phyloP scores from a whole-genome alignment of 2,797 vertebrate species.

The Sciurus vulgaris region DNA sequence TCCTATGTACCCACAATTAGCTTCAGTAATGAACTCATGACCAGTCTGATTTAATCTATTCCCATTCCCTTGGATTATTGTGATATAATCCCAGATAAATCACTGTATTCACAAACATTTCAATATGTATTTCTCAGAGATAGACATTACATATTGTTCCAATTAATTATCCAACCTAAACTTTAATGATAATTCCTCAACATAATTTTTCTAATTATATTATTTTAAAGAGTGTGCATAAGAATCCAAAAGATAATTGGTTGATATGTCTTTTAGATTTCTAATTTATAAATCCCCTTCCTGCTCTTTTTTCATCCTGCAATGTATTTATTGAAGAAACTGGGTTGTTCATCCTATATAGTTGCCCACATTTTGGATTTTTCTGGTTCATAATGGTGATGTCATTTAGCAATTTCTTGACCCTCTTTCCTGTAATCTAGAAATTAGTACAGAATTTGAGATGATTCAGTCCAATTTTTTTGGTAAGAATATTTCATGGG shows the following conservation, averaged over 20 bases:
- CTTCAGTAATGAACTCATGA: neutral
- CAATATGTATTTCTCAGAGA: constrained; percentile 25
- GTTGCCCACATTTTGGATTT: neutral
- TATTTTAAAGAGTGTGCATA: constrained; percentile 28
- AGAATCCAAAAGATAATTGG: constrained; percentile 12
- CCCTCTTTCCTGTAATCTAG: neutral
- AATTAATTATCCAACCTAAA: neutral
- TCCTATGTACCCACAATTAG: neutral
- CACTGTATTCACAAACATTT: constrained; percentile 54
- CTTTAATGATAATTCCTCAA: constrained; percentile 41
- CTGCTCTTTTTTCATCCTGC: neutral
- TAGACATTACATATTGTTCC: neutral
- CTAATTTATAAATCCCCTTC: neutral
- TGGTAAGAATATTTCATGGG: constrained; percentile 25
- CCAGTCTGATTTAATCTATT: neutral
- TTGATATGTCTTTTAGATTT: neutral
- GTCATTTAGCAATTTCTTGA: constrained; percentile 25
- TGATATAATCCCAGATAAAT: neutral
- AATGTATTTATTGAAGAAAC: constrained; percentile 9
- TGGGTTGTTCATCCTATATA: neutral
- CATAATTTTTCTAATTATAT: constrained; percentile 19
- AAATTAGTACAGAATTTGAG: neutral
- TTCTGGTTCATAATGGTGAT: neutral
- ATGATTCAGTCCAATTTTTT: neutral
- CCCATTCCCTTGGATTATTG: neutral